Conservation (phyloP, 1,140 invertebrate species). For the Rhopalosiphum padi region DNA sequence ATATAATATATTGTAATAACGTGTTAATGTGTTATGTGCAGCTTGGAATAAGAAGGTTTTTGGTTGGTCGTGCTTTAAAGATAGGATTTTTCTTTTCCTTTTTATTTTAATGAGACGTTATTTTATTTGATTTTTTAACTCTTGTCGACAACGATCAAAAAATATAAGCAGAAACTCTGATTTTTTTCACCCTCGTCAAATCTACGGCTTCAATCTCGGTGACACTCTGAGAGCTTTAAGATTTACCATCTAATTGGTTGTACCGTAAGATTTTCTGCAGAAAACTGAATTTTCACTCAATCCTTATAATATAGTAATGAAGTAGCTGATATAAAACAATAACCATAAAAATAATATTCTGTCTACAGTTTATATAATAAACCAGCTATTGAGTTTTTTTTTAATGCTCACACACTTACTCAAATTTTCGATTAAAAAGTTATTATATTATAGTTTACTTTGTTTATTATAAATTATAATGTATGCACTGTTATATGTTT, state of each 20-base stretch:
- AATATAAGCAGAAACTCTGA: not conserved
- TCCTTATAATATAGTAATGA: not conserved
- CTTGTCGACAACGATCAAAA: not conserved
- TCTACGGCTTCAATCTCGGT: not conserved
- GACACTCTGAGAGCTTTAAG: not conserved
- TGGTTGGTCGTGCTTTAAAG: not conserved
- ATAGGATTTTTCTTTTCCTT: not conserved
- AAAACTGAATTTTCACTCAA: too few relatives aligned
- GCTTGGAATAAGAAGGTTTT: not conserved
- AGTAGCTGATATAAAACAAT: not conserved
- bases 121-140: not conserved
- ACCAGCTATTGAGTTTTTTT: not conserved
- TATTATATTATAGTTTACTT: not conserved
- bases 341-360: not conserved
- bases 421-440: not conserved
- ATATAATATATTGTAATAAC: too few relatives aligned
- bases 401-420: not conserved
- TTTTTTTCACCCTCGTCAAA: not conserved
- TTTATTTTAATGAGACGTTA: not conserved
- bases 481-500: not conserved
- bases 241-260: slow-evolving; percentile 1
- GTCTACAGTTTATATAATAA: not conserved
- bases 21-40: too few relatives aligned
- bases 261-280: not conserved
- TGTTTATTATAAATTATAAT: too few relatives aligned